Base-by-base conservation (phyloP, 2,113 vertebrate species). In the Sander vitreus region DNA sequence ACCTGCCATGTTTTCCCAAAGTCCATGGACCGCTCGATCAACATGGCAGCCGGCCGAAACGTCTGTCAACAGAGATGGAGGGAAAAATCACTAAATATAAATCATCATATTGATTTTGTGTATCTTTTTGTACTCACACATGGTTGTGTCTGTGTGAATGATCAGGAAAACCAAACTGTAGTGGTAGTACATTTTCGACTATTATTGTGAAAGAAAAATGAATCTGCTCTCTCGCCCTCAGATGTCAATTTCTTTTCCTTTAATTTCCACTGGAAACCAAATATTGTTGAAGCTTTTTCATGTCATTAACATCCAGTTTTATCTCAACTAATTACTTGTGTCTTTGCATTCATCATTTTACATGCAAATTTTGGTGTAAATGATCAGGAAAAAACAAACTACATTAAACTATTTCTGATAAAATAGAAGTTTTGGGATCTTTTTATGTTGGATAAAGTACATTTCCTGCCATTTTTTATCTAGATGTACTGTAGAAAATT, bases 21-120 rank as follows among this genome's bases (percentile, higher is more conserved):
- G 94, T 99, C 97, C 74, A 97, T 97, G 0, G 98, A 99, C 6
- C 97, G 96, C 90, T 99, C 97, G 53, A 99, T 99, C 84, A 97
- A 78, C 98, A 99, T 99, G 10, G 98, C 97, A 21, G 96, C 97
- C 1, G 98, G 98, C 11, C 98, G 97, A 91, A 98, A 99, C 1
- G 97, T 98, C 98, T 99, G 86, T 1, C 4, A 21, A n/a, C 25
- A 21, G 12, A 62, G 3, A 43, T 0, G 12, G 18, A 54, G 5
- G 55, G 15, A 51, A 11, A 57, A 1, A 15, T 30, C n/a, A 5
- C n/a, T 10, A 7, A 27, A 21, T 27, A 39, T 1, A 43, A n/a
- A 70, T 33, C 27, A 21, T 25, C 55, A 15, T 1, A 0, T 23
- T 25, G 14, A 47, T 72, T 13, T 55, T 11, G 10, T 21, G 16